Base-by-base conservation (phyloP, 2,113 vertebrate genomes). In the Scytalopus superciliaris region DNA sequence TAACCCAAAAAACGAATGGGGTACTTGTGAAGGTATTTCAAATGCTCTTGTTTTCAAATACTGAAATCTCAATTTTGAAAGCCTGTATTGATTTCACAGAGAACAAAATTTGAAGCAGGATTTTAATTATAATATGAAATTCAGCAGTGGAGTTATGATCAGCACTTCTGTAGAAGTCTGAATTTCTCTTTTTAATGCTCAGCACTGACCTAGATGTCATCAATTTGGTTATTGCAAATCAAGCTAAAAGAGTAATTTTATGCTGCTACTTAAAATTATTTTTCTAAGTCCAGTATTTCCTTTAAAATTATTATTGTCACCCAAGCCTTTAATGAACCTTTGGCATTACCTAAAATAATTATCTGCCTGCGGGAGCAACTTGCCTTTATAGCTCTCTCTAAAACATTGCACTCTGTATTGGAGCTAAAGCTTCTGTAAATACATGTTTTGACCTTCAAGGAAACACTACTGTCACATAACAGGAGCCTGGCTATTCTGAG, bases 361-460 rank as follows among this genome's bases (percentile, higher is more conserved):
- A 56, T 84, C 60, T 2, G 39, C 73, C 91, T 90, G 80, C 4
- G 0, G 95, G 89, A 96, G 39, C 80, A 84, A 39, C 88, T 90
- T 68, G 60, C 76, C 74, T 96, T 94, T 91, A 60, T 82, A 92
- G 30, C 84, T 76, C 67, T 72, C 57, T 93, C 85, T 88, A 19
- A 79, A 95, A 83, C 78, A 31, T 24, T 70, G 16, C 31, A 84
- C 39, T 93, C 76, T 44, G 21, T 56, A 45, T 35, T 49, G 74
- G 69, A 97, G 66, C 87, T 91, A 78, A 94, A 89, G 84, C 89
- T 74, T 86, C 87, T 90, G 91, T 96, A 94, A 95, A 96, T 92
- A 92, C 55, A 8, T 72, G 69, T 86, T 95, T 87, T 95, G 91
- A 93, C 94, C 95, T 94, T 94, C 96, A 95, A 86, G 84, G 93